Conservation (phyloP, 2,888 invertebrate genomes). For the Parnassius glacialis region DNA sequence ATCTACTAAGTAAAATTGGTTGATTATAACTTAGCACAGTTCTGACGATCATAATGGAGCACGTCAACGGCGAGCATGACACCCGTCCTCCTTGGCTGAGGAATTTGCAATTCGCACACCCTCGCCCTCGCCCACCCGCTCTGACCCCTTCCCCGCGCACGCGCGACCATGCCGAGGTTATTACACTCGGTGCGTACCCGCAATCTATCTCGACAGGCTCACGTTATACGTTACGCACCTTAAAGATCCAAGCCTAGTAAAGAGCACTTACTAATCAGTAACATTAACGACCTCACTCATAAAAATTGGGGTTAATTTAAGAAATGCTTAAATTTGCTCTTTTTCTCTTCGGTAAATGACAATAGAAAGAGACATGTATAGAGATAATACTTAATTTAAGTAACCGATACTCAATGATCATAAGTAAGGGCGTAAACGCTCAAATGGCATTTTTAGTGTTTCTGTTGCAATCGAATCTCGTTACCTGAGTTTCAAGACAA, state of each 20-base stretch:
- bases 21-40: constrained; percentile 15
- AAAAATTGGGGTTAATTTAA: no score
- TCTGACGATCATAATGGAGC: constrained; percentile 30
- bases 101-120: constrained; percentile 47
- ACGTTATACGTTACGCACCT: constrained; percentile 39
- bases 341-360: no score
- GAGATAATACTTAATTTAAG: no score
- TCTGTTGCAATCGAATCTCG: no score
- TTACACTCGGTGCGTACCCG: constrained; percentile 54
- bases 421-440: no score
- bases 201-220: constrained; percentile 38
- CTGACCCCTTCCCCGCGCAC: constrained; percentile 37
- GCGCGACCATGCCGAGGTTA: constrained; percentile 58
- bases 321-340: no score
- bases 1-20: not conserved
- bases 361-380: no score
- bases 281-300: no score
- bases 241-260: constrained; percentile 24
- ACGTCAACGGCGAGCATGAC: constrained; percentile 40
- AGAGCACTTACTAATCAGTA: no score
- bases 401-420: no score
- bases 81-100: constrained; percentile 52
- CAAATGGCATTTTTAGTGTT: no score
- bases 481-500: no score
- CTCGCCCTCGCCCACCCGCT: constrained; percentile 22